Base-by-base conservation (phyloP, 2,113 vertebrate genomes). In the Heliornis fulica region DNA sequence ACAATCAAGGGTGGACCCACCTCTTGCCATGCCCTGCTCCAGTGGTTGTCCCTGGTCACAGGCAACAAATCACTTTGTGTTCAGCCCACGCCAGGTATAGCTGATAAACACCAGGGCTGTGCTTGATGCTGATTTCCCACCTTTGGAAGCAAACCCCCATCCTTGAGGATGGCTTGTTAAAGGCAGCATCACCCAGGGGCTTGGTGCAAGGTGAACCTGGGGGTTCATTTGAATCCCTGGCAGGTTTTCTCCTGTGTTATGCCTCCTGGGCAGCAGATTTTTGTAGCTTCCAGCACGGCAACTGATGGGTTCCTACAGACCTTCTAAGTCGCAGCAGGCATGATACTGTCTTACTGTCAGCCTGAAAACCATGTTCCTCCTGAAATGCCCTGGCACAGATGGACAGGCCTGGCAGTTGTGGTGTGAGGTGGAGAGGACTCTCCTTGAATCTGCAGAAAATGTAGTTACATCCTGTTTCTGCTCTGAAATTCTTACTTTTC, bases 281-380 rank as follows among this genome's bases (percentile, higher is more conserved):
- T 51, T 46, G 51, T 32, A 1, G 53, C 45, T 95, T 90, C 90
- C 82, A 75, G 72, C 78, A 64, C 14, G 28, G 53, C 54, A 41
- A 75, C n/a, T 65, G 84, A 50, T 86, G 63, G 46, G 59, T 84
- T 97, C 80, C 68, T 87, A 9, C 75, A 60, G 83, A 74, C 26
- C 48, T 68, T 48, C 77, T 48, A 29, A 76, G 51, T 26, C 77
- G 85, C 54, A 87, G 90, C 53, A 76, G 45, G 57, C 29, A 2
- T 9, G 76, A 83, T 54, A 65, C 22, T 8, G 36, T 43, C 6
- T 94, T 22, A 1, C 94, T 96, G 97, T 94, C 96, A 96, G 40
- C 78, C 79, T 11, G 50, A 13, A 40, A 70, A 13, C 32, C 41
- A 1, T 56, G 22, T 74, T 90, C 78, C 81, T 90, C 70, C 81